Evolutionary conservation across 2,113 vertebrate species (phyloP).

Genomic region (Reinhardtius hippoglossoides): DNA sequence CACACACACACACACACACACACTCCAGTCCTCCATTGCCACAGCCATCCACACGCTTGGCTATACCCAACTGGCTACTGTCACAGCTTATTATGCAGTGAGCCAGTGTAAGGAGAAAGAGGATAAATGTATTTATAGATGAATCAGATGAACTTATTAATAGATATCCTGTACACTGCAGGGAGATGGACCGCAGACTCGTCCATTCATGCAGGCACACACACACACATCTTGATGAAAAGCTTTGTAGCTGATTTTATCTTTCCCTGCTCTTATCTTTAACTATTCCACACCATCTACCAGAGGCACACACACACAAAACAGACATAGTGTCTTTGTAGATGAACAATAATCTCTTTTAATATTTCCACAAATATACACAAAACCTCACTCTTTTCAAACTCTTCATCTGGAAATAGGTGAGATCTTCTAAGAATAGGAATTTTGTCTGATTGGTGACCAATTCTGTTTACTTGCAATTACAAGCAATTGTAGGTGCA

Average conservation of each 20-base stretch:
- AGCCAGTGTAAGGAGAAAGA: slow-evolving; percentile 52
- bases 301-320: slow-evolving; percentile 23
- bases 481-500: no score
- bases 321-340: slow-evolving; percentile 14
- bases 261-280: slow-evolving; percentile 49
- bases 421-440: slow-evolving; percentile 8
- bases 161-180: slow-evolving; percentile 68
- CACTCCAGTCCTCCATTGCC: neutral
- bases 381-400: neutral
- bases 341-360: slow-evolving; percentile 25
- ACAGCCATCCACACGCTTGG: slow-evolving; percentile 23
- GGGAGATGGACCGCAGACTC: slow-evolving; percentile 60
- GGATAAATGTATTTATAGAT: slow-evolving; percentile 71
- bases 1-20: neutral
- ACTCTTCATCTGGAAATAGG: neutral
- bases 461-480: neutral
- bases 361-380: slow-evolving; percentile 29
- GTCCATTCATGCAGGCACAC: neutral
- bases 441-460: neutral
- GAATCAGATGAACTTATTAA: slow-evolving; percentile 63
- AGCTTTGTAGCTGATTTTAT: slow-evolving; percentile 65
- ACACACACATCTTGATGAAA: slow-evolving; percentile 42
- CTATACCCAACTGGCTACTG: slow-evolving; percentile 44
- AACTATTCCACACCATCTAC: slow-evolving; percentile 40
- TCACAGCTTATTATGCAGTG: slow-evolving; percentile 59